A percentile compares a stretch with the other conserved stretches of the same genome.
phyloP scores from a whole-genome alignment of 2,888 invertebrate species.

The Tryphoninae sp. region DNA sequence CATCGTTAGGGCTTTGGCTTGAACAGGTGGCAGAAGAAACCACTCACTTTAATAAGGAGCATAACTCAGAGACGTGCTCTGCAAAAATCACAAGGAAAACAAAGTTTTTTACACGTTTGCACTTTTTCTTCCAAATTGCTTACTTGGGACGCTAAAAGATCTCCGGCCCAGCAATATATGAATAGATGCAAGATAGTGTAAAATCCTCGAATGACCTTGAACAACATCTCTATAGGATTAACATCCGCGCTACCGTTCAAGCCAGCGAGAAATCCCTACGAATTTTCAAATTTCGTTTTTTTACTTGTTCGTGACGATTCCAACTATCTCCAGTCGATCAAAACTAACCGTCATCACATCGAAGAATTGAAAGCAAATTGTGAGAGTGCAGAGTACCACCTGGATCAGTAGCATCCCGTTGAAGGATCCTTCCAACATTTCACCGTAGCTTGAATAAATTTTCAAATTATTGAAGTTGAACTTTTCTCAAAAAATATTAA shows the following conservation, averaged over 20 bases:
- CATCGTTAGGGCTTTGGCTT: conserved; percentile 65
- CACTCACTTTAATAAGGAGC: conserved; percentile 69
- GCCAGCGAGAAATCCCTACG: conserved; percentile 23
- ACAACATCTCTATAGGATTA: conserved; percentile 58
- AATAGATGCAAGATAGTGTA: conserved; percentile 65
- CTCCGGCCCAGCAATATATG: conserved; percentile 71
- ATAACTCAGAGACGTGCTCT: conserved; percentile 67
- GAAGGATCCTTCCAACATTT: conserved; percentile 63
- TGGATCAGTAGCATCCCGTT: conserved; percentile 67
- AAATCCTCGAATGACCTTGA: conserved; percentile 57
- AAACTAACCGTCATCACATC: conserved; percentile 63
- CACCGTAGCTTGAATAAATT: conserved; percentile 33
- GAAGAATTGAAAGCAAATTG: conserved; percentile 67
- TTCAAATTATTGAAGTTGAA: not conserved
- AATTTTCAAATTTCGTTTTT: not conserved
- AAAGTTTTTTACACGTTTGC: not conserved
- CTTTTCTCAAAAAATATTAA: not conserved
- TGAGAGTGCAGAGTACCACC: conserved; percentile 65
- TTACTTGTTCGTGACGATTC: not conserved
- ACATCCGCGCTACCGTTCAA: conserved; percentile 28
- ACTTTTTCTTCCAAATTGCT: not conserved
- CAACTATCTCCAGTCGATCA: conserved; percentile 4
- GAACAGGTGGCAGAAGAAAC: conserved; percentile 64
- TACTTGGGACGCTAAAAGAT: conserved; percentile 64
- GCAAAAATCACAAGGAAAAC: conserved; percentile 33